Evolutionary conservation across 2,113 vertebrate genomes (phyloP), one percentile per base, ranked within the genome.

Genomic region (Deroptyus accipitrinus): DNA sequence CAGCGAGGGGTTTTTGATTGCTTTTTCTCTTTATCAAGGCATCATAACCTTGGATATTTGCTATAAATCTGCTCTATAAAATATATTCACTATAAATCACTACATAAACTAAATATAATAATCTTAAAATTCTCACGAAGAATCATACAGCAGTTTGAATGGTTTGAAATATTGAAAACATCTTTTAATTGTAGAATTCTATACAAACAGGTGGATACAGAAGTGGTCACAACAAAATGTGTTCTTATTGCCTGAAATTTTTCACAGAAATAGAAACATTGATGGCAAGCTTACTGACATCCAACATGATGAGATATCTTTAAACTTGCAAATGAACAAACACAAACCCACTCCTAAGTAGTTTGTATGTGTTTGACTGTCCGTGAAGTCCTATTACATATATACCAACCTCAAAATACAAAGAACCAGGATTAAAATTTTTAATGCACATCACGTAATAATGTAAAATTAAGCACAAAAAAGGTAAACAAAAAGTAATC

Each of bases 181-280:
- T 97, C 95, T 98, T 98, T 98, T 98, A 97, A 97, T 98, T 94
- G 79, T 95, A 95, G 98, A 98, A 98, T 95, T 97, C 93, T 98
- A 92, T 97, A 98, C 90, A 98, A 98, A 98, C 90, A 97, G 93
- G 96, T 97, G 97, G 96, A 98, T 97, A 98, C 97, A 98, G 98
- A 98, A 96, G 84, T 96, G 97, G 94, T 93, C 94, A 74, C 96
- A 74, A 98, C 98, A 93, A 95, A 98, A 97, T 96, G 92, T 80
- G 93, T 96, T 97, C 96, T 98, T 98, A 98, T 97, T 98, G 98
- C 98, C 97, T 96, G 97, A 94, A 97, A 92, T 95, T 95, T 95
- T 96, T 95, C 95, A 98, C 95, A 96, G 90, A 97, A 97, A 92
- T 82, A 96, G 95, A 96, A 96, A 96, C 96, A 86, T 89, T 81